Evolutionary conservation across 2,888 invertebrate species (phyloP), one percentile per base, ranked within the genome.

Genomic region (Chrysopilus asiliformis): DNA sequence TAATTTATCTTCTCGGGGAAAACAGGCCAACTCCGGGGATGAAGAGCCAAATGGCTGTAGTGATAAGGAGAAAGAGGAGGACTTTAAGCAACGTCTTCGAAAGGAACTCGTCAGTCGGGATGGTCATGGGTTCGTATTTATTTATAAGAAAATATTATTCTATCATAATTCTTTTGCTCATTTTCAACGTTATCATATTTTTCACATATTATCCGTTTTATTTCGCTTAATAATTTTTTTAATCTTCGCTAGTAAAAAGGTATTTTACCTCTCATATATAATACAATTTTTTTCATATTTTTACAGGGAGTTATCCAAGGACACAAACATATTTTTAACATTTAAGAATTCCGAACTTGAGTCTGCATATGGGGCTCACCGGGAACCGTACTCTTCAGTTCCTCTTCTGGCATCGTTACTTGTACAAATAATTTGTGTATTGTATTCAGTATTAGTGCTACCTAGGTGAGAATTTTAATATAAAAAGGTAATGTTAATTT

Each of bases 31-130:
- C 27, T 42, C 44, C 1, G 42, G 40, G 16, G 44, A 44, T 18
- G 40, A 43, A 22, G 43, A 40, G 17, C 18, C 15, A 16, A 40
- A 34, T 25, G 18, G 19, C 16, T 31, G 30, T 15, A 22, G 32
- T 4, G 39, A 43, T 12, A 33, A 33, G 22, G 32, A 37, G 36
- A 60, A 58, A 34, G 47, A 56, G 30, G 80, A 84, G 56, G 82
- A 84, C 59, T 81, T 87, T 64, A 77, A 84, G 65, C 72, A 76
- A 57, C 67, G 80, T 55, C 68, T 90, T 50, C 70, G 80, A 51
- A 80, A 85, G 57, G 90, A 90, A 58, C 70, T 90, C 39, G 79
- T 86, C 47, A 82, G 79, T 56, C 71, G 86, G 53, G 85, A 89
- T 62, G 81, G 82, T 34, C 77, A 82, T 62, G 80, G 76, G 84